Percentiles rank a stretch among this genome's conserved stretches.
Evolutionary conservation across 2,888 invertebrate species (phyloP).

Genomic region (Leptarthrus brevirostris): DNA sequence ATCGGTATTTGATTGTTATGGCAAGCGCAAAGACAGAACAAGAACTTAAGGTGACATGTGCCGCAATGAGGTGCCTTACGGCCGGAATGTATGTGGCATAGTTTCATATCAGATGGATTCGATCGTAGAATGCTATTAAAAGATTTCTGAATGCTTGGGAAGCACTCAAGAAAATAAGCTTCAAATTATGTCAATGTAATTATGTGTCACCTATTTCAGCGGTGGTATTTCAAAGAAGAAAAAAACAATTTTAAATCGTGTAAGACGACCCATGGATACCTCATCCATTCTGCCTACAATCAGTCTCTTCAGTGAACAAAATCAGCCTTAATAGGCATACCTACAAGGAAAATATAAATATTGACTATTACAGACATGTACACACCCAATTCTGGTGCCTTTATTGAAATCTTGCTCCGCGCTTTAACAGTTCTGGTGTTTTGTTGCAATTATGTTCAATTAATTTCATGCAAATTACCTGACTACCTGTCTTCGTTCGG

Average conservation of each 20-base stretch:
- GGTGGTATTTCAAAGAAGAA: constrained; percentile 19
- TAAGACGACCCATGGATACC: constrained; percentile 8
- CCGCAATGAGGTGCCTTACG: constrained; percentile 52
- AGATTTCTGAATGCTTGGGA: constrained; percentile 35
- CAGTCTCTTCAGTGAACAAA: too few species aligned
- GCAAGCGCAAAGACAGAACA: constrained; percentile 54
- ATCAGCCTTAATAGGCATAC: too few species aligned
- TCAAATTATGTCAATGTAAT: constrained; percentile 45
- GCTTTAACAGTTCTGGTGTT: not conserved
- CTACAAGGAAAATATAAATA: not conserved
- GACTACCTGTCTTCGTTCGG: constrained; percentile 2
- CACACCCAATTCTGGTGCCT: not conserved
- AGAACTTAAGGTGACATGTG: constrained; percentile 57
- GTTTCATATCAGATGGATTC: constrained; percentile 44
- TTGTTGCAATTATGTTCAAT: constrained; percentile 36
- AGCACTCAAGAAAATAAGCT: constrained; percentile 41
- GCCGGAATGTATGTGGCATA: constrained; percentile 49
- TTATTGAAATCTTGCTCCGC: not conserved
- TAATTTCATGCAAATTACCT: constrained; percentile 39
- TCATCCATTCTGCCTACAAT: not conserved
- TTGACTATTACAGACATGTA: not conserved
- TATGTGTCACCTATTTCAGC: constrained; percentile 40
- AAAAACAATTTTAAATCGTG: not conserved
- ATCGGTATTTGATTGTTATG: constrained; percentile 56
- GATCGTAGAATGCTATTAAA: constrained; percentile 42